Evolutionary conservation across 2,797 vertebrate genomes (phyloP).

Genomic region (Pantherophis alleghaniensis): DNA sequence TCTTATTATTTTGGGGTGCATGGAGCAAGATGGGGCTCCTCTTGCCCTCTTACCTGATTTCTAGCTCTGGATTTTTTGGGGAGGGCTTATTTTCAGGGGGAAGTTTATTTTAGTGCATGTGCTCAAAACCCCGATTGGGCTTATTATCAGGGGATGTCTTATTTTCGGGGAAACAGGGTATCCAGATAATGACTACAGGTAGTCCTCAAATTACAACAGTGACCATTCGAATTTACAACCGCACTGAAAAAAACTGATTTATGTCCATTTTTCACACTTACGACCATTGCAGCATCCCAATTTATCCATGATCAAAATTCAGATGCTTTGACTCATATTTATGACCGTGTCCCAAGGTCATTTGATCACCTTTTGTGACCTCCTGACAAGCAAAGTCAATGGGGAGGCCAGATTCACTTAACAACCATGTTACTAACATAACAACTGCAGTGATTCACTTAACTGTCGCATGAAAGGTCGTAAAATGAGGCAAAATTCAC

Average conservation of each 20-base stretch:
- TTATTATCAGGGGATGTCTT: no score
- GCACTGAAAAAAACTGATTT: background rate
- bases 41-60: no score
- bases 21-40: no score
- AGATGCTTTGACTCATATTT: background rate
- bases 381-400: background rate
- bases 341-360: background rate
- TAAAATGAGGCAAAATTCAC: background rate
- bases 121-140: no score
- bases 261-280: background rate
- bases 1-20: no score
- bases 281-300: fast-evolving
- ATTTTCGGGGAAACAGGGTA: no score
- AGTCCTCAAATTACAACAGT: background rate
- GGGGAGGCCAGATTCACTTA: background rate
- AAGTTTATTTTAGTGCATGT: no score
- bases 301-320: background rate
- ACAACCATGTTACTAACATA: background rate
- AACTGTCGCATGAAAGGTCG: background rate
- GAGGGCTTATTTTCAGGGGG: no score
- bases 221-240: background rate
- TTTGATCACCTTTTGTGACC: background rate
- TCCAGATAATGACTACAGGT: background rate
- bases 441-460: background rate
- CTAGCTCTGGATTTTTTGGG: no score